A percentile compares a stretch with the other conserved stretches of the same genome.
Conservation (phyloP, 1,140 invertebrate species). For the Helicorthomorpha holstii region DNA sequence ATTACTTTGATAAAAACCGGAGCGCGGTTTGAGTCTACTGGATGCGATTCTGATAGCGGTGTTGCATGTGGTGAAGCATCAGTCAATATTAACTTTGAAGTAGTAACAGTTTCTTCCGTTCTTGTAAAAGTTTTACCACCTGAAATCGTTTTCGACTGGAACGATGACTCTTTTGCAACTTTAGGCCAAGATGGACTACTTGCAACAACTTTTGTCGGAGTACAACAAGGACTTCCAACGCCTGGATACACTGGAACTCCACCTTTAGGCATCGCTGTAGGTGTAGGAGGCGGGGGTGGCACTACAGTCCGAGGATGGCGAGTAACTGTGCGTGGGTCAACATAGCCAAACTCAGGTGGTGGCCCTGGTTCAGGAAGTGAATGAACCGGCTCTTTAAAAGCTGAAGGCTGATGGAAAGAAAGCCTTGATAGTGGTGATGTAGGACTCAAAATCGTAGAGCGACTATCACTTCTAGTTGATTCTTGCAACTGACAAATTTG, state of each 20-base stretch:
- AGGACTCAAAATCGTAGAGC: neutral
- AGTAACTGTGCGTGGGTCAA: neutral
- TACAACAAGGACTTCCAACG: neutral
- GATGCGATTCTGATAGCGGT: too few species aligned
- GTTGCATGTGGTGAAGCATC: too few species aligned
- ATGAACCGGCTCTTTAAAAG: neutral
- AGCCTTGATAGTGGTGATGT: neutral
- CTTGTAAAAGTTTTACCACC: too few species aligned
- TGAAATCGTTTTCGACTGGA: too few species aligned
- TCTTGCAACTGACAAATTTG: neutral
- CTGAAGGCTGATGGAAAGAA: neutral
- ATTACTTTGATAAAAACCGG: constrained; percentile 14
- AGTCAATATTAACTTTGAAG: too few species aligned
- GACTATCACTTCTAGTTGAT: neutral
- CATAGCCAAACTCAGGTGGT: neutral
- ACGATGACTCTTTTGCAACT: too few species aligned
- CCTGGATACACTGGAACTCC: constrained; percentile 1
- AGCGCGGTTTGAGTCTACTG: too few species aligned
- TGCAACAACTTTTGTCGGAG: neutral
- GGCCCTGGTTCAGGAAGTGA: neutral
- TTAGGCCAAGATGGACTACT: neutral
- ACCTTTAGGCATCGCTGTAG: constrained; percentile 2
- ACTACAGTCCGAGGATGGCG: neutral
- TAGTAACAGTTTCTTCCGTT: too few species aligned
- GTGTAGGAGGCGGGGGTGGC: constrained; percentile 1